Conservation (phyloP, 2,888 invertebrate species). For the Drosophila cognata region DNA sequence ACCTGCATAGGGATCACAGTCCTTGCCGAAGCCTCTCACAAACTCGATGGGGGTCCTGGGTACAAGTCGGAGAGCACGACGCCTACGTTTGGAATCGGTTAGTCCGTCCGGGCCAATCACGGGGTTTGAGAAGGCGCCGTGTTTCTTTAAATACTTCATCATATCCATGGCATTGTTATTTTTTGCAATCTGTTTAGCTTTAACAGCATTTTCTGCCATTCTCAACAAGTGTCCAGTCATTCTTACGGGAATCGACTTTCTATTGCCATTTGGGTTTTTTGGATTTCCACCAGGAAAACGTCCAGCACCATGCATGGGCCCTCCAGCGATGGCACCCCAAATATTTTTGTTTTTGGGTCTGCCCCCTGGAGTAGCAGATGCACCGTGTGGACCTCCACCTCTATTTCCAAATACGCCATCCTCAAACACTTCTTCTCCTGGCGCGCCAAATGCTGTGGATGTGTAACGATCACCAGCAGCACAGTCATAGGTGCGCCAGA, state of each 20-base stretch:
- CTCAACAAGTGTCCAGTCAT: constrained; percentile 1
- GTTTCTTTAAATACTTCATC: constrained; percentile 2
- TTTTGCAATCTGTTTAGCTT: not conserved
- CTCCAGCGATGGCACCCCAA: constrained; percentile 15
- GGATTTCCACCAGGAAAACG: not conserved
- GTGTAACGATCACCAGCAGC: constrained; percentile 63
- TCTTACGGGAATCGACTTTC: constrained; percentile 2
- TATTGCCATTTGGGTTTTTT: not conserved
- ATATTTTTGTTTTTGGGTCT: not conserved
- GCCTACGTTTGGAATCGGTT: constrained; percentile 44
- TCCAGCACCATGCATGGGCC: constrained; percentile 16
- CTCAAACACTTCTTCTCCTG: constrained; percentile 45
- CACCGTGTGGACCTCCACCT: constrained; percentile 52
- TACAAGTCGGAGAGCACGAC: constrained; percentile 39
- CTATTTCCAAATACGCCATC: constrained; percentile 57
- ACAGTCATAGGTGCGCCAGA: constrained; percentile 71
- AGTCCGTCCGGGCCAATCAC: constrained; percentile 49
- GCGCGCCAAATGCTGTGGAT: constrained; percentile 48
- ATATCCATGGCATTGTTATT: not conserved
- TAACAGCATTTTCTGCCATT: not conserved
- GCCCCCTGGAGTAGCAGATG: not conserved
- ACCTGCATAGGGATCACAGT: constrained; percentile 35
- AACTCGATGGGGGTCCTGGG: constrained; percentile 56
- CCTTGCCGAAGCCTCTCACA: constrained; percentile 59
- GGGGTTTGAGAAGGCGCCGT: not conserved